Conservation (phyloP, 2,888 invertebrate species). For the Melanophora roralis region DNA sequence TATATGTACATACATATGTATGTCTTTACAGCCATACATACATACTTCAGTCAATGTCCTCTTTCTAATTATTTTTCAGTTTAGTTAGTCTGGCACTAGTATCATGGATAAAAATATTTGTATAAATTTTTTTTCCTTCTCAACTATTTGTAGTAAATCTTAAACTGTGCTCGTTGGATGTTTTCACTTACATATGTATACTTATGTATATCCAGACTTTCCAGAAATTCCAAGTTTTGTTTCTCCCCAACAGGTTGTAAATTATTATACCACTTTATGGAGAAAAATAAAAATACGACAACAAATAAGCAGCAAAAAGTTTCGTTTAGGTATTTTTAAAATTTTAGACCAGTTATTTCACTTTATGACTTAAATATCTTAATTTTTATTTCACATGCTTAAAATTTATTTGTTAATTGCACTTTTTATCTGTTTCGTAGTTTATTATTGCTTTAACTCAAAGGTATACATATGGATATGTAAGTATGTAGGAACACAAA, state of each 20-base stretch:
- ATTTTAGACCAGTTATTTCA: slow-evolving; percentile 46
- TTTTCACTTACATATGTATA: slow-evolving; percentile 13
- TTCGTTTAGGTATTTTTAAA: slow-evolving; percentile 39
- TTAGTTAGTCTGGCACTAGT: slow-evolving; percentile 30
- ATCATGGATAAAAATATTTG: slow-evolving; percentile 1
- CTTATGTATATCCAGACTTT: slow-evolving; percentile 47
- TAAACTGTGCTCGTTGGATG: neutral
- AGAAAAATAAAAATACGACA: slow-evolving; percentile 12
- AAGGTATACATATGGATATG: neutral
- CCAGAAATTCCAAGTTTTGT: slow-evolving; percentile 31
- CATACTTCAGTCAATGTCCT: no score
- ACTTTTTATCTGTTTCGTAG: slow-evolving; percentile 53
- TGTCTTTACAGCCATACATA: no score
- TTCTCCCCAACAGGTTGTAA: slow-evolving; percentile 44
- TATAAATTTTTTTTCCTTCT: slow-evolving; percentile 2
- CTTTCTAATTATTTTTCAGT: slow-evolving; percentile 49
- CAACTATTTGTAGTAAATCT: neutral
- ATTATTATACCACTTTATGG: slow-evolving; percentile 22
- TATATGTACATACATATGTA: no score
- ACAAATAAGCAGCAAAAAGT: slow-evolving; percentile 29
- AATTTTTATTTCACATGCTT: slow-evolving; percentile 30
- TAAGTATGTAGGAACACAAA: neutral
- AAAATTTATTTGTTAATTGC: slow-evolving; percentile 54
- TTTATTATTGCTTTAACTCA: slow-evolving; percentile 39
- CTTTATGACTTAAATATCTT: slow-evolving; percentile 8